phyloP scores from a whole-genome alignment of 2,888 invertebrate genomes.

The Aquatica leii region DNA sequence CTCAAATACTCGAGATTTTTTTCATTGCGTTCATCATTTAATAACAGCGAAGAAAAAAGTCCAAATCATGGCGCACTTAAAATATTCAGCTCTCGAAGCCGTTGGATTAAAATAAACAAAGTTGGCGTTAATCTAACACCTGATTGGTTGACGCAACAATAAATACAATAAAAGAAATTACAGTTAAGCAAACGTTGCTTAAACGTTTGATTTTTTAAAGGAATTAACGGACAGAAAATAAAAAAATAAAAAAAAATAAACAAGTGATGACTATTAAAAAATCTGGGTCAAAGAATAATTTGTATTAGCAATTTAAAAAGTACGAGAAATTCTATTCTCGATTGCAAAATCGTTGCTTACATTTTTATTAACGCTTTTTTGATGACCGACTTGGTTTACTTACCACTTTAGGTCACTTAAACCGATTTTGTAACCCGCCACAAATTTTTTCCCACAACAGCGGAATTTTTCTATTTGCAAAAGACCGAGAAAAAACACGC shows the following conservation, averaged over 20 bases:
- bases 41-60: constrained; percentile 39
- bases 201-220: constrained; percentile 24
- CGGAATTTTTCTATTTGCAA: neutral
- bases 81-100: constrained; percentile 41
- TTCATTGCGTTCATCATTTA: constrained; percentile 35
- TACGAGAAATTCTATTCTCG: constrained; percentile 27
- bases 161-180: constrained; percentile 14
- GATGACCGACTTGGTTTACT: constrained; percentile 32
- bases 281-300: constrained; percentile 41
- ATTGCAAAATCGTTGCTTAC: constrained; percentile 37
- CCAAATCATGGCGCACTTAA: constrained; percentile 41
- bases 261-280: constrained; percentile 35
- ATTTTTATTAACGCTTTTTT: constrained; percentile 34
- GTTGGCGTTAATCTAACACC: constrained; percentile 14
- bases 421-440: constrained; percentile 12
- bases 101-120: constrained; percentile 43
- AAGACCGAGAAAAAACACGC: constrained; percentile 12
- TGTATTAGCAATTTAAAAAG: constrained; percentile 41
- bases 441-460: neutral
- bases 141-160: constrained; percentile 15
- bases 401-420: constrained; percentile 17
- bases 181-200: constrained; percentile 33
- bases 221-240: constrained; percentile 32
- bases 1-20: constrained; percentile 34
- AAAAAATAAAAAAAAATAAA: constrained; percentile 6